Base-by-base conservation (phyloP, 2,888 invertebrate genomes). In the Galeopsomyia nigrocyanea region DNA sequence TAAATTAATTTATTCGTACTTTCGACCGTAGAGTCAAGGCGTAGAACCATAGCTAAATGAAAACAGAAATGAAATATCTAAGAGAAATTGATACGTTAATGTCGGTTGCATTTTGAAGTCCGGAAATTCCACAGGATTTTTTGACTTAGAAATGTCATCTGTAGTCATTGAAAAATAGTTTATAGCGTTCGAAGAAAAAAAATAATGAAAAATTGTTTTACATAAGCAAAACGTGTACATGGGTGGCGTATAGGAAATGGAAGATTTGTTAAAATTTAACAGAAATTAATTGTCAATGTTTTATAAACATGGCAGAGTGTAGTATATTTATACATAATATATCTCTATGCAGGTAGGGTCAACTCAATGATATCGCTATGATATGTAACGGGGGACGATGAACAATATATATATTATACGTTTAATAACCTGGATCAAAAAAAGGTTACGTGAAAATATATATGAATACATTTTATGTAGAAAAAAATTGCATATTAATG, bases 221-320 rank as follows among this genome's bases (percentile, higher is more conserved):
- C 76, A 79, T 81, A 80, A 82, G 79, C 79, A 80, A 81, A 77
- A 74, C 71, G 73, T 78, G 74, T 71, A 78, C 75, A 76, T 72
- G 76, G 71, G 72, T 72, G 75, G 66, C 72, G 75, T 68, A 56
- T 26, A 26, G 53, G 21, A 71, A 50, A 63, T 13, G 50, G 51
- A 39, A 75, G 71, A 80, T 84, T 85, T 86, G 84, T 86, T 86
- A 85, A 86, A 86, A 85, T 85, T 85, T 84, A 86, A 85, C 85
- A 84, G 84, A 83, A 83, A 82, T 80, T 80, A 79, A 80, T 71
- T 79, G 83, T 85, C 85, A 83, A 79, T 86, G 86, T 86, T 85
- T 86, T 84, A 85, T 85, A 85, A 86, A 86, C 84, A 86, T 85
- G 84, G 83, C 83, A 80, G 78, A 82, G 79, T 80, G 81, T 84